Evolutionary conservation across 92 coral and sea anemone genomes (phyloP).

Genomic region (Hydrozoanthus gracilis): DNA sequence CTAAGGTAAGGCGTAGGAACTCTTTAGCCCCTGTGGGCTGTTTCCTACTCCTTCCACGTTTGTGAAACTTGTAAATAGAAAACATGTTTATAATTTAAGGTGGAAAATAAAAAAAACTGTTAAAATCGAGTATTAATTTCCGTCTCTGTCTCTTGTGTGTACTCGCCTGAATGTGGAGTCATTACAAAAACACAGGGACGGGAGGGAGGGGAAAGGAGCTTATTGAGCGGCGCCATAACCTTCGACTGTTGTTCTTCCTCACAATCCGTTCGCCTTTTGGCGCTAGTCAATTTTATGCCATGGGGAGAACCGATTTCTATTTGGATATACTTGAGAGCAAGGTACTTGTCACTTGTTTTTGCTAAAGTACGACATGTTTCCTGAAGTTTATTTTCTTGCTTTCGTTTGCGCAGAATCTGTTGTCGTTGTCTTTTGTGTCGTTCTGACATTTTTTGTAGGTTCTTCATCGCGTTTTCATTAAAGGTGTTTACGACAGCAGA

Average conservation of each 20-base stretch:
- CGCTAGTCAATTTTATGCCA: conserved; percentile 16
- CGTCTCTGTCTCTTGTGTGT: conserved; percentile 18
- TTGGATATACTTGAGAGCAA: not conserved
- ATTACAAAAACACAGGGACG: conserved; percentile 37
- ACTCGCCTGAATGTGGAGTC: conserved; percentile 6
- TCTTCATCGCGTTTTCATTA: conserved; percentile 2
- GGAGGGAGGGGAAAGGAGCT: conserved; percentile 30
- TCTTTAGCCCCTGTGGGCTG: not conserved
- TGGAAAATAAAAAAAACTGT: not conserved
- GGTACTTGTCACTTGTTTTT: not conserved
- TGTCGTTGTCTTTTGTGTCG: conserved; percentile 9
- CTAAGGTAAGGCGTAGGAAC: too few relatives aligned
- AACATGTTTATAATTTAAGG: not conserved
- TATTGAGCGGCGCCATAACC: not conserved
- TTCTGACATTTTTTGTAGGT: not conserved
- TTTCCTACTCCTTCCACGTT: not conserved
- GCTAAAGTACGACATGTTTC: not conserved
- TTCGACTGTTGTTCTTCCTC: not conserved
- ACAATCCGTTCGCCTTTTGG: not conserved
- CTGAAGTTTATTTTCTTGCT: not conserved
- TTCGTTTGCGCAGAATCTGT: conserved; percentile 14
- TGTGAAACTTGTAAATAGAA: not conserved
- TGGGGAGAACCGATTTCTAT: conserved; percentile 30
- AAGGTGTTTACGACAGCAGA: conserved; percentile 14
- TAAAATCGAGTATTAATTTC: conserved; percentile 25